These are phyloP conservation scores for Brienomyrus longianalis DNA, from an alignment of 2,113 vertebrate genomes.

Conservation along the genomic window DNA sequence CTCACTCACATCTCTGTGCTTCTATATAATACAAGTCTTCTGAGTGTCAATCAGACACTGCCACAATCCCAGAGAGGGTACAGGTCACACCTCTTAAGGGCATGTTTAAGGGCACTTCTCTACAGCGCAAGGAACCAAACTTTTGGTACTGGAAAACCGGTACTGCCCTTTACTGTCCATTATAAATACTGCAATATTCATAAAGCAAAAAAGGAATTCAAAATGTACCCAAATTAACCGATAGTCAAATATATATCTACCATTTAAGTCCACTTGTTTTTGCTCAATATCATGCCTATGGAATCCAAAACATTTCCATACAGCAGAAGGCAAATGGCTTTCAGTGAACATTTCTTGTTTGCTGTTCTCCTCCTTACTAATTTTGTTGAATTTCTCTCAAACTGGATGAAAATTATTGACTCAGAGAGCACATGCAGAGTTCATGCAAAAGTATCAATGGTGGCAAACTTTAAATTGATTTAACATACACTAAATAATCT, in stretches of 20 bases:
- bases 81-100: not conserved
- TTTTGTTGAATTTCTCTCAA: not conserved
- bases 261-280: not conserved
- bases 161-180: not conserved
- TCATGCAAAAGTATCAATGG: too few species aligned
- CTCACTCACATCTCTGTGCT: not conserved
- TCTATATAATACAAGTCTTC: not conserved
- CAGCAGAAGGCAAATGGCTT: not conserved
- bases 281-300: not conserved
- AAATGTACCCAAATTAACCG: not conserved
- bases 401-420: not conserved
- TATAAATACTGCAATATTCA: not conserved
- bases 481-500: not conserved
- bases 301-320: not conserved
- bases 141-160: not conserved
- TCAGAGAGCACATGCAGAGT: not conserved
- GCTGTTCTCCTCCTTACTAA: not conserved
- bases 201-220: not conserved
- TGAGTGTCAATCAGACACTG: not conserved
- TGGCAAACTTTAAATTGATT: not conserved
- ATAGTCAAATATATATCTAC: not conserved
- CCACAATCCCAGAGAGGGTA: not conserved
- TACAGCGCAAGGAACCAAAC: not conserved
- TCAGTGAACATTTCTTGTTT: not conserved
- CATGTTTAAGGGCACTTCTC: not conserved